These are phyloP conservation scores for Muschampia plurimacula DNA, from an alignment of 2,888 invertebrate genomes.

Conservation along the genomic window DNA sequence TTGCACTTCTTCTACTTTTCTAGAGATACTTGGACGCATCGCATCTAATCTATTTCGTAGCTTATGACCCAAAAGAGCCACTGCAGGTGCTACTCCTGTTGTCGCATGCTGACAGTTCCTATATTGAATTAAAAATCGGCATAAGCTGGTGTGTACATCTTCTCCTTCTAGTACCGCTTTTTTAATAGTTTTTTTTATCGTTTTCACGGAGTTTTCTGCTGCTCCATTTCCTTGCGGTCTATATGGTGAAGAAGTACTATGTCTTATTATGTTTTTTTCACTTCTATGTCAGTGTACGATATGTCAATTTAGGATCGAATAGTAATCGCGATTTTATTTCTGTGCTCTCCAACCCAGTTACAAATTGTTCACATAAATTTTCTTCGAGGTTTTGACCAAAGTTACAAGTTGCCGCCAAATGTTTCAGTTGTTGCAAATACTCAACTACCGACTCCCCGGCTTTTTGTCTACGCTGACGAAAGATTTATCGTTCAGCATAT, in stretches of 20 bases:
- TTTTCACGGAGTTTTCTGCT: neutral
- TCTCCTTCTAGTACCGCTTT: neutral
- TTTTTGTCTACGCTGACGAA: neutral
- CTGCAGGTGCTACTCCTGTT: neutral
- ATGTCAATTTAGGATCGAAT: neutral
- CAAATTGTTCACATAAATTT: neutral
- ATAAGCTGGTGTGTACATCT: slow-evolving; percentile 3
- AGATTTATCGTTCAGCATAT: neutral
- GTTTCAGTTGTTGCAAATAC: neutral
- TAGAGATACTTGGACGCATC: neutral
- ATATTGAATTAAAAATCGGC: neutral
- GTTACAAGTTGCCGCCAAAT: neutral
- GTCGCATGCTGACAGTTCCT: slow-evolving; percentile 1
- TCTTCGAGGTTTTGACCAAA: neutral
- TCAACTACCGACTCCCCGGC: neutral
- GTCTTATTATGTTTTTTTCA: neutral
- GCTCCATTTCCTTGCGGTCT: slow-evolving; percentile 3
- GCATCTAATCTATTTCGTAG: neutral
- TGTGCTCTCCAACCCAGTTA: neutral
- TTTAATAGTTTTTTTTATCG: neutral
- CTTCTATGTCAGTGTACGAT: neutral
- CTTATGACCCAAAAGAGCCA: neutral
- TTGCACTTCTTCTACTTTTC: neutral
- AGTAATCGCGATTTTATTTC: neutral
- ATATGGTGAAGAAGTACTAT: neutral